Base-by-base conservation (phyloP, 2,888 invertebrate genomes). In the Polydesmus complanatus region DNA sequence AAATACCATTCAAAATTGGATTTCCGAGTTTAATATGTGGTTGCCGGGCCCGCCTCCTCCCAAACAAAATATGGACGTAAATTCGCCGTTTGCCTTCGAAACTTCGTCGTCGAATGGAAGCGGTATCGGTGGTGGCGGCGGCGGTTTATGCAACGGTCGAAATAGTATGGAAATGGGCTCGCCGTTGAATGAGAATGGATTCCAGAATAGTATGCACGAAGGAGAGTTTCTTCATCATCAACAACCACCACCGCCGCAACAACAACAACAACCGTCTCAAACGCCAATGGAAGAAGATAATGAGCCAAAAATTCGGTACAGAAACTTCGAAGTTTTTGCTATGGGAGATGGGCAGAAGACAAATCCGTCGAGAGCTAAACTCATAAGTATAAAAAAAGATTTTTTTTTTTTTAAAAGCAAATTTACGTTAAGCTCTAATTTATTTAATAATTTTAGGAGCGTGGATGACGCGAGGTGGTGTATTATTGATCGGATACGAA, bases 1-100 rank as follows among this genome's bases (percentile, higher is more conserved):
- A 63, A 98, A 98, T 74, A 97, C 97, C 0, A 78, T 98, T 64
- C 96, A 97, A 74, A 97, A 97, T 77, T 97, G 96, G 97, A 78
- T 89, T 68, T 86, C 91, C 1, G 98, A 98, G 75, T 98, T 92
- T 73, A 93, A 97, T 72, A 89, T 91, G 84, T 98, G 97, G 96
- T 77, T 94, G 61, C 97, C 97, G 0, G 63, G 56, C 53, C 60
- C 63, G 21, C 61, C n/a, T 8, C n/a, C n/a, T 5, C 3, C 21
- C 51, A 51, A 8, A 5, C 52, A 14, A n/a, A n/a, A 14, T 11
- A 22, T 22, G 14, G 18, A 25, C 11, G 18, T 55, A 21, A 8
- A 18, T 25, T 22, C 22, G 3, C 3, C 18, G 75, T 81, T 37
- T 26, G 57, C 56, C 23, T 51, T 54, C 19, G 61, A 63, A 2